Conservation (phyloP, 2,797 vertebrate species). For the Typhlichthys eigenmanni region DNA sequence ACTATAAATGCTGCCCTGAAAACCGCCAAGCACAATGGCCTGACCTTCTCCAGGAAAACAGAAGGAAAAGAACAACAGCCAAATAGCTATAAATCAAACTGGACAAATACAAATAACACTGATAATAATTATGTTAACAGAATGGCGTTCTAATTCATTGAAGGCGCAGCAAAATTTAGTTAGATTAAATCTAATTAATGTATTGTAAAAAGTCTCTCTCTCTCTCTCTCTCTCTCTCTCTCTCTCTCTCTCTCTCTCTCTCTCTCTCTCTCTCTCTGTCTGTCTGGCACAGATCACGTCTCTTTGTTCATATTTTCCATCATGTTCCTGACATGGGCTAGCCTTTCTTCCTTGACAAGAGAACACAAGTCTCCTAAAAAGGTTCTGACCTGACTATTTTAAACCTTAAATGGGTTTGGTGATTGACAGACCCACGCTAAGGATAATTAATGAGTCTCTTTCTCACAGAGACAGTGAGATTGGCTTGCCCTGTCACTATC, state of each 20-base stretch:
- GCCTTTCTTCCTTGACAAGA: slow-evolving; percentile 48
- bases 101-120: no score
- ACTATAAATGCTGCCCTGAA: slow-evolving; percentile 40
- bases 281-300: slow-evolving; percentile 2
- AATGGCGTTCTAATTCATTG: no score
- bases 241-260: background rate
- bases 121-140: no score
- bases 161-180: no score
- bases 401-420: slow-evolving; percentile 65
- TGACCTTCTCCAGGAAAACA: slow-evolving; percentile 34
- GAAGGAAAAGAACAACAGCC: background rate
- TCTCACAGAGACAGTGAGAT: slow-evolving; percentile 44
- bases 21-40: slow-evolving; percentile 31
- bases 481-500: slow-evolving; percentile 50
- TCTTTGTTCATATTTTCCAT: background rate
- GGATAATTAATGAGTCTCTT: slow-evolving; percentile 72
- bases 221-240: background rate
- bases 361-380: slow-evolving; percentile 39
- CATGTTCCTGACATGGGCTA: slow-evolving; percentile 34
- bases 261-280: slow-evolving; percentile 14
- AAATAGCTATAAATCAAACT: background rate
- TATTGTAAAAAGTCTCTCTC: background rate
- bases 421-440: slow-evolving; percentile 55
- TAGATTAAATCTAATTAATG: background rate
- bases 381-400: slow-evolving; percentile 54